These are phyloP conservation scores for Diphyllodes magnificus DNA, from an alignment of 2,113 vertebrate genomes.

Conservation along the genomic window DNA sequence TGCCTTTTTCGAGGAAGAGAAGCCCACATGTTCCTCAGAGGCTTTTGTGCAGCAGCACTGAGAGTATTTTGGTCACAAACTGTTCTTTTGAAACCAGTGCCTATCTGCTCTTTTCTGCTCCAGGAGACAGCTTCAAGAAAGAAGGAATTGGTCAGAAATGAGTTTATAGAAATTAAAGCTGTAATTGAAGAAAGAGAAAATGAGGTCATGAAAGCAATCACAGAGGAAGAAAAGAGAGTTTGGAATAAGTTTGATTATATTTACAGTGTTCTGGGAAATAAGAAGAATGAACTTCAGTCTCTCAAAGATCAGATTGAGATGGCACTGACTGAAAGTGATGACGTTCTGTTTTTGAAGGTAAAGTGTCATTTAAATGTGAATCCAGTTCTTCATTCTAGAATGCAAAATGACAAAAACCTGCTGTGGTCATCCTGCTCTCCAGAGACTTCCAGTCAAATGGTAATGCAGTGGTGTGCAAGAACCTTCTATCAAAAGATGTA, in stretches of 20 bases:
- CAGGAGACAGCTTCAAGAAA: conserved; percentile 73
- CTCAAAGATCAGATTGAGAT: conserved; percentile 72
- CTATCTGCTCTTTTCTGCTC: background rate
- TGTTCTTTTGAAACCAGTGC: background rate
- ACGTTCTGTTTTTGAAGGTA: conserved; percentile 88
- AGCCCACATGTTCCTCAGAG: background rate
- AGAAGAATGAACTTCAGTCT: conserved; percentile 71
- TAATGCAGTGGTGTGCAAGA: background rate
- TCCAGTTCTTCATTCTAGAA: background rate
- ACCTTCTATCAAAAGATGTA: background rate
- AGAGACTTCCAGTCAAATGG: background rate
- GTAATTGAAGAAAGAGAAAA: conserved; percentile 75
- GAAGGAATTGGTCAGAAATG: conserved; percentile 64
- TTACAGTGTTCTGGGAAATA: conserved; percentile 71
- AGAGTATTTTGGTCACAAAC: background rate
- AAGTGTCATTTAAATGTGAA: background rate
- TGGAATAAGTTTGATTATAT: conserved; percentile 67
- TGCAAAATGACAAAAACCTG: background rate
- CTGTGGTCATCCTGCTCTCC: background rate
- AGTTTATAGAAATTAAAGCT: conserved; percentile 80
- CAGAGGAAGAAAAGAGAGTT: conserved; percentile 78
- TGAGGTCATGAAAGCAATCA: conserved; percentile 59
- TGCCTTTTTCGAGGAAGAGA: background rate
- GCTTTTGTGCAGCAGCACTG: background rate
- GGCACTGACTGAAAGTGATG: conserved; percentile 71